phyloP scores from a whole-genome alignment of 2,888 invertebrate species.

The Dolichopus griseipennis region DNA sequence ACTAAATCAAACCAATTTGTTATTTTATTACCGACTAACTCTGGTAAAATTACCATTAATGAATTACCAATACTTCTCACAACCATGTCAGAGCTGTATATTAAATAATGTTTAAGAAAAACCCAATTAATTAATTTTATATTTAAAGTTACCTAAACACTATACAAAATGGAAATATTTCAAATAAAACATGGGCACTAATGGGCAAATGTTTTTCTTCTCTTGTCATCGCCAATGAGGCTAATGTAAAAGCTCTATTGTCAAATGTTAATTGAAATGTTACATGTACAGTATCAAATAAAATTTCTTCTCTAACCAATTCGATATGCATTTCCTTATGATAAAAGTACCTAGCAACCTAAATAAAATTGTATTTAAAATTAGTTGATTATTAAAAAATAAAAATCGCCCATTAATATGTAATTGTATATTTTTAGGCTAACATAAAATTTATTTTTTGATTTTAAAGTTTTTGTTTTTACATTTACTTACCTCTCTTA shows the following conservation, averaged over 20 bases:
- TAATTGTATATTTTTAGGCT: no score
- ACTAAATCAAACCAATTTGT: constrained; percentile 87
- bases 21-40: constrained; percentile 79
- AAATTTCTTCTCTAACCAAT: constrained; percentile 73
- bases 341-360: constrained; percentile 88
- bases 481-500: constrained; percentile 57
- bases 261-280: constrained; percentile 91
- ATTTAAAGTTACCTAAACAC: constrained; percentile 71
- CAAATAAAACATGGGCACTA: constrained; percentile 81
- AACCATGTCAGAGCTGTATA: constrained; percentile 69
- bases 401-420: no score
- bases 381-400: neutral
- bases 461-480: no score
- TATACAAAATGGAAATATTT: constrained; percentile 96
- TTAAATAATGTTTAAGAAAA: constrained; percentile 1
- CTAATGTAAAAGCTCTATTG: constrained; percentile 80
- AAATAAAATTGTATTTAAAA: constrained; percentile 23
- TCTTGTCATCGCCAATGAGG: constrained; percentile 73
- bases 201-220: constrained; percentile 85
- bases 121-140: neutral
- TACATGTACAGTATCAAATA: constrained; percentile 86
- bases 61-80: constrained; percentile 86
- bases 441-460: no score
- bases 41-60: constrained; percentile 78
- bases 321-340: constrained; percentile 91